Conservation (phyloP, 2,888 invertebrate species). For the Pandemis cinnamomeana region DNA sequence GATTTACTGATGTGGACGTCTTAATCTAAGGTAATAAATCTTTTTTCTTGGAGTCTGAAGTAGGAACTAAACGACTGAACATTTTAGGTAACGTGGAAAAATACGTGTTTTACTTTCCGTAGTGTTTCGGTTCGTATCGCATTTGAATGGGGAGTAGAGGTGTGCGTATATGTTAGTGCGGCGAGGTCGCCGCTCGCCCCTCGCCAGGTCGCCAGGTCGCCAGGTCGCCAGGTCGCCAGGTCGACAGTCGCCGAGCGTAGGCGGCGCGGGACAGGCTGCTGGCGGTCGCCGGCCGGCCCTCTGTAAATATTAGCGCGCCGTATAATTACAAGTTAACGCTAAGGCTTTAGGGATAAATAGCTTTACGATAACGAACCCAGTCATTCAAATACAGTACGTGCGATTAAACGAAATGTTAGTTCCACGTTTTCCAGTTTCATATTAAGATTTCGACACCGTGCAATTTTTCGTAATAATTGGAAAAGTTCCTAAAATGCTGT, state of each 20-base stretch:
- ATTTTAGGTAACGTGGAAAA: constrained; percentile 48
- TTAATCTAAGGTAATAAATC: constrained; percentile 43
- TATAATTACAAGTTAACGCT: constrained; percentile 34
- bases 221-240: constrained; percentile 30
- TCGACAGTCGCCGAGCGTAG: constrained; percentile 15
- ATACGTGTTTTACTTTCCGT: constrained; percentile 38
- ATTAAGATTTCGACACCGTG: constrained; percentile 38
- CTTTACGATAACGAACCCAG: constrained; percentile 20
- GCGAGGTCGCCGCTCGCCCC: constrained; percentile 5
- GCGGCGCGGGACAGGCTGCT: constrained; percentile 28
- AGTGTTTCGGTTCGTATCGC: constrained; percentile 25
- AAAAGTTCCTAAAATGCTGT: constrained; percentile 47
- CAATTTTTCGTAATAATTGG: constrained; percentile 40
- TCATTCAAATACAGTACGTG: constrained; percentile 28
- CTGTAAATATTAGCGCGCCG: constrained; percentile 41
- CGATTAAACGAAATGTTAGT: constrained; percentile 23
- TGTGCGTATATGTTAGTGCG: constrained; percentile 6
- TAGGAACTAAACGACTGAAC: constrained; percentile 64
- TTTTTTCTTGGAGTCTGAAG: constrained; percentile 56
- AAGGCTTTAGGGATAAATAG: constrained; percentile 40
- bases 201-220: constrained; percentile 27
- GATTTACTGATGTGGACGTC: constrained; percentile 32
- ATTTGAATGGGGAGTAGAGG: constrained; percentile 4
- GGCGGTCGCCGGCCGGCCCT: constrained; percentile 24
- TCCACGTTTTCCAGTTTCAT: constrained; percentile 34